Percentiles rank a stretch among this genome's conserved stretches.
Evolutionary conservation across 2,113 vertebrate genomes (phyloP).

Genomic region (Chrysemys picta): DNA sequence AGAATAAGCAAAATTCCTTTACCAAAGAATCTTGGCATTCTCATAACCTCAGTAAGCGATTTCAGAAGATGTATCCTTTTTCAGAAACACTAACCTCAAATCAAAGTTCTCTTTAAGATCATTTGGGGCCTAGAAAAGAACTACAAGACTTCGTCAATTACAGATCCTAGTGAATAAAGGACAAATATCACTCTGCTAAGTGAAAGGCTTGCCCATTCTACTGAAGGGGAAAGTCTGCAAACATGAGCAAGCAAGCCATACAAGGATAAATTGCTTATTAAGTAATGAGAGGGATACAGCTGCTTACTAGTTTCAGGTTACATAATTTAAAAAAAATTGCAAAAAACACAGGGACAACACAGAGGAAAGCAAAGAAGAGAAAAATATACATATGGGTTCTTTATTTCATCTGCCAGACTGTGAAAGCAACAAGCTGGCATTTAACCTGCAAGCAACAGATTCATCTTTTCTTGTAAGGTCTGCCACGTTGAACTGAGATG

Average conservation of each 20-base stretch:
- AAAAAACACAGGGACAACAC: neutral
- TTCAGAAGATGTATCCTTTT: neutral
- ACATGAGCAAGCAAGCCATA: neutral
- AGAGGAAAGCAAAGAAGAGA: neutral
- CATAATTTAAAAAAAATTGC: neutral
- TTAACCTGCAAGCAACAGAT: neutral
- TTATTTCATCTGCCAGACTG: neutral
- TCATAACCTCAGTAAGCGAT: neutral
- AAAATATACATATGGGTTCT: neutral
- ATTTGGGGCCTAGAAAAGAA: rapidly evolving
- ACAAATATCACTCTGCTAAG: neutral
- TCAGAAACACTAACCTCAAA: neutral
- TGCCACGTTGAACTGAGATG: neutral
- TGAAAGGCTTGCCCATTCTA: neutral
- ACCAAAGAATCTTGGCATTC: neutral
- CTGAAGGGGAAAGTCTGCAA: neutral
- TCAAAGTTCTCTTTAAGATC: slow-evolving; percentile 3
- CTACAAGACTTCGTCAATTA: neutral
- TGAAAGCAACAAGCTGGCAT: neutral
- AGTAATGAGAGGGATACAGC: neutral
- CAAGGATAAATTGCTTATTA: neutral
- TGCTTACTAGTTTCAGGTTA: neutral
- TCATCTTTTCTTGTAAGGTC: neutral
- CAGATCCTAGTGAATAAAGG: neutral
- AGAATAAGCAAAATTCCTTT: neutral